A percentile compares a stretch with the other conserved stretches of the same genome.
These are phyloP conservation scores for Syrmaticus mikado DNA, from an alignment of 2,113 vertebrate species.

Conservation along the genomic window DNA sequence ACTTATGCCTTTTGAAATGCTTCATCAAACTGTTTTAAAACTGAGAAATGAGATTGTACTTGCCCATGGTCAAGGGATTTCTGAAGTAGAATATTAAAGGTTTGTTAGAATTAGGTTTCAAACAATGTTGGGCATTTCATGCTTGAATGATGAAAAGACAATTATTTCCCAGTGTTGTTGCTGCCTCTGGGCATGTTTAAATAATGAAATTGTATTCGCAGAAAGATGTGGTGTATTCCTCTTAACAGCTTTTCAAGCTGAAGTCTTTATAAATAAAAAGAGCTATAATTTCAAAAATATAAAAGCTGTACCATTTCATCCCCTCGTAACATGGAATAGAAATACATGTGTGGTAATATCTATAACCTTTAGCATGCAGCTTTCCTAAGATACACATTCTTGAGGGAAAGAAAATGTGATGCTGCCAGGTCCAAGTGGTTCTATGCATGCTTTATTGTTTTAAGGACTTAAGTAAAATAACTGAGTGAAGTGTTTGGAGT, in stretches of 20 bases:
- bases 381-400: neutral
- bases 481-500: neutral
- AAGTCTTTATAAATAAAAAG: conserved; percentile 59
- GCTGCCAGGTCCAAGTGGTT: neutral
- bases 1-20: conserved; percentile 43
- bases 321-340: conserved; percentile 10
- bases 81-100: conserved; percentile 54
- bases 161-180: conserved; percentile 65
- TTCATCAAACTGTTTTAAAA: conserved; percentile 58
- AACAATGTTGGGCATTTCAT: conserved; percentile 62
- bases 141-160: conserved; percentile 67
- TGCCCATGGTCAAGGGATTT: conserved; percentile 62
- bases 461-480: neutral
- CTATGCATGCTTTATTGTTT: neutral
- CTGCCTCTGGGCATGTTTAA: conserved; percentile 72
- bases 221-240: conserved; percentile 68
- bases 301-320: neutral
- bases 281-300: conserved; percentile 51
- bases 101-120: conserved; percentile 69
- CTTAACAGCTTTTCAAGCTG: conserved; percentile 69
- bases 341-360: neutral
- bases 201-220: conserved; percentile 66
- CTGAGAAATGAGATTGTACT: conserved; percentile 51
- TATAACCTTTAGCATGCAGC: neutral
- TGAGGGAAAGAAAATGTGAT: neutral